Evolutionary conservation across 2,888 invertebrate genomes (phyloP).

Genomic region (Poecilus cupreus): DNA sequence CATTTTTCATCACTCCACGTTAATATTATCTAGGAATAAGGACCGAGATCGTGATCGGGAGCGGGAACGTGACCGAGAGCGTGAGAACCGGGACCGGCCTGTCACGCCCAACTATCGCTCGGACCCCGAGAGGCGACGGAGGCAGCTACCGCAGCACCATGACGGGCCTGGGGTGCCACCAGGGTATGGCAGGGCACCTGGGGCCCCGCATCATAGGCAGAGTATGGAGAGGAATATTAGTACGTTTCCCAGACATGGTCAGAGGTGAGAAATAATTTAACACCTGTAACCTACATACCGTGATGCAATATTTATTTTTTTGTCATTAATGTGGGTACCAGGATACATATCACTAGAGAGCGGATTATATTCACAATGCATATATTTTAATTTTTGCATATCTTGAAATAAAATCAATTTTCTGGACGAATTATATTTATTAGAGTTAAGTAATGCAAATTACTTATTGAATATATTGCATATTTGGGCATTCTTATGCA

Average conservation of each 20-base stretch:
- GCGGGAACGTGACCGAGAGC: background rate
- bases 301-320: too few relatives aligned
- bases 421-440: too few relatives aligned
- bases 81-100: conserved; percentile 30
- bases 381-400: too few relatives aligned
- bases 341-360: too few relatives aligned
- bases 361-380: too few relatives aligned
- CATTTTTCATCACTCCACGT: conserved; percentile 56
- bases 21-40: conserved; percentile 52
- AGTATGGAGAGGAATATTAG: conserved; percentile 10
- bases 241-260: conserved; percentile 50
- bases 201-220: background rate
- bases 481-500: too few relatives aligned
- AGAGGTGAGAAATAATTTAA: conserved; percentile 14
- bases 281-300: background rate
- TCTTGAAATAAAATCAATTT: too few relatives aligned
- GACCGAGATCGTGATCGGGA: conserved; percentile 1
- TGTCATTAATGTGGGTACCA: too few relatives aligned
- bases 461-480: too few relatives aligned
- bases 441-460: too few relatives aligned
- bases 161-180: background rate
- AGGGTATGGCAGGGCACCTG: background rate
- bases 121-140: conserved; percentile 45
- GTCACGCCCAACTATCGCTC: conserved; percentile 53
- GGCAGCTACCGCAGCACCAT: conserved; percentile 16